Evolutionary conservation across 2,113 vertebrate genomes (phyloP).

Genomic region (Proteles cristata): DNA sequence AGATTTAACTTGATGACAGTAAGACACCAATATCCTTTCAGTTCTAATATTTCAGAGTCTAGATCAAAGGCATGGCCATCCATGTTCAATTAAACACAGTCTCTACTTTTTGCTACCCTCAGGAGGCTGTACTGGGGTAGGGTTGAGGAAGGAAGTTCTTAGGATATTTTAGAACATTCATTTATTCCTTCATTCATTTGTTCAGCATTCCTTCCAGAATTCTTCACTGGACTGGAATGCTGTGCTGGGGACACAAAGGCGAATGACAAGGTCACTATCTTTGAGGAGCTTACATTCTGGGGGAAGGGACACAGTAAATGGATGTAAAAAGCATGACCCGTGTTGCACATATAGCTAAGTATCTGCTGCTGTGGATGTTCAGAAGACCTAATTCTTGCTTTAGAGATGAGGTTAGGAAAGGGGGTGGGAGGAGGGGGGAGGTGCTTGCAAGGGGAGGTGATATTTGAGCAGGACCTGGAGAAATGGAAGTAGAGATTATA

Average conservation of each 20-base stretch:
- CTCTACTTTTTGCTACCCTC: not conserved
- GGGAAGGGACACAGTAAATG: too few relatives aligned
- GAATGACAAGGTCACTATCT: not conserved
- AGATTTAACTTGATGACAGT: not conserved
- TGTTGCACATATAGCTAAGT: too few relatives aligned
- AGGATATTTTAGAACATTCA: not conserved
- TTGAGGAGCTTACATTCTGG: not conserved
- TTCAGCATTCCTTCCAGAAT: not conserved
- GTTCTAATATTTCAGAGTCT: not conserved
- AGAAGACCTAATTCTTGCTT: not conserved
- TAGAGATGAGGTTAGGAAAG: not conserved
- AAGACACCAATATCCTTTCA: not conserved
- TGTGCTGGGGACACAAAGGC: not conserved
- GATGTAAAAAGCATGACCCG: not conserved
- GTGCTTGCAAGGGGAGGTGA: not conserved
- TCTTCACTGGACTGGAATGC: not conserved
- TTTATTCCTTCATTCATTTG: not conserved
- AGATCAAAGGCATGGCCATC: not conserved
- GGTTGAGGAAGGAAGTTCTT: not conserved
- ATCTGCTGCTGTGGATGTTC: fast-evolving
- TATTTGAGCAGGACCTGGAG: not conserved
- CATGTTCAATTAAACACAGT: not conserved
- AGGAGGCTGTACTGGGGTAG: not conserved
- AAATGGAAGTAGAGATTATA: not conserved
- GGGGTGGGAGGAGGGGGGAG: not conserved